Percentiles rank a stretch among this genome's conserved stretches.
These are phyloP conservation scores for Drosophila mayri DNA, from an alignment of 1,140 invertebrate genomes.

Conservation along the genomic window DNA sequence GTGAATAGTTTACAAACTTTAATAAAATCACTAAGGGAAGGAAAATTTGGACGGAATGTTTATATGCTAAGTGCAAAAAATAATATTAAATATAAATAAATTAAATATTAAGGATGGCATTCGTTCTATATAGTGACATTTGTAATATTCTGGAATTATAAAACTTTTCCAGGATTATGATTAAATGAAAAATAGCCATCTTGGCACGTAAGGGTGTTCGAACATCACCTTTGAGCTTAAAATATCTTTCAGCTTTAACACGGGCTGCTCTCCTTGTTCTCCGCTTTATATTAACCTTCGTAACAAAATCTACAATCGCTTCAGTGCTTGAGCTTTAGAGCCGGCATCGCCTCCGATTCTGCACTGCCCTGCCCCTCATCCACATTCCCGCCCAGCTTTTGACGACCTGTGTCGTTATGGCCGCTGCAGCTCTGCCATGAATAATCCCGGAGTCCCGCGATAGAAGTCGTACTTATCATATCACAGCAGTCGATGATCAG, in stretches of 20 bases:
- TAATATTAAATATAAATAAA: background rate
- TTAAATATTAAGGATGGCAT: background rate
- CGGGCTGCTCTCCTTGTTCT: conserved; percentile 59
- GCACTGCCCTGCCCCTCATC: conserved; percentile 19
- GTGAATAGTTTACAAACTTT: background rate
- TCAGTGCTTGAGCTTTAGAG: conserved; percentile 49
- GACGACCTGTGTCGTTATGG: conserved; percentile 47
- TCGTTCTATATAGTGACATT: too few species aligned
- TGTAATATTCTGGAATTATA: background rate
- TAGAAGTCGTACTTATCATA: conserved; percentile 44
- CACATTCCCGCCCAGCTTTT: conserved; percentile 22
- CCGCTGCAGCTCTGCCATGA: conserved; percentile 14
- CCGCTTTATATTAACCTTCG: conserved; percentile 58
- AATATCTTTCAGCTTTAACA: conserved; percentile 36
- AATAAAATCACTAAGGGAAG: background rate
- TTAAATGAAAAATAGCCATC: background rate
- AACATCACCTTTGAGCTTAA: background rate
- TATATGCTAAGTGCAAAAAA: too few species aligned
- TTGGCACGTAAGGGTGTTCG: conserved; percentile 18
- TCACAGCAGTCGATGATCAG: conserved; percentile 38
- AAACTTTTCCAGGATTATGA: background rate
- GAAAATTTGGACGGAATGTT: background rate
- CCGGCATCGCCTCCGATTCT: conserved; percentile 54
- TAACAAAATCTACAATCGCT: conserved; percentile 72
- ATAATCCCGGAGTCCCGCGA: conserved; percentile 25